phyloP scores from a whole-genome alignment of 2,888 invertebrate species.

The Xanthorhoe spadicearia region DNA sequence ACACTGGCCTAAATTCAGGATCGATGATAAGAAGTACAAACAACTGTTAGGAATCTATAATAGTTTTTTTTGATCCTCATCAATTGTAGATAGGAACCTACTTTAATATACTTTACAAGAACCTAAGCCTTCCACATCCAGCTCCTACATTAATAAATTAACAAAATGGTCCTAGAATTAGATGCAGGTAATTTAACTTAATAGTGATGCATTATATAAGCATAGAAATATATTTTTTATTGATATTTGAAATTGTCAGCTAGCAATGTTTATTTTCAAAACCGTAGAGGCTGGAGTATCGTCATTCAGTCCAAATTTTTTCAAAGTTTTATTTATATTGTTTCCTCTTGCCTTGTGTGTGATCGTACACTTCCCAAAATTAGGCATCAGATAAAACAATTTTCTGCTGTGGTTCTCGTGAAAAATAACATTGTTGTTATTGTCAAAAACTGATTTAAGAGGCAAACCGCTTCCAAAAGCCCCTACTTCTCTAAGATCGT shows the following conservation, averaged over 20 bases:
- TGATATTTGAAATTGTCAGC: not conserved
- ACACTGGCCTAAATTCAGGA: no score
- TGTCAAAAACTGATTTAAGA: conserved; percentile 63
- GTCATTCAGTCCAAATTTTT: conserved; percentile 18
- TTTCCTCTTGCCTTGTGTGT: conserved; percentile 19
- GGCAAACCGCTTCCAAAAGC: conserved; percentile 61
- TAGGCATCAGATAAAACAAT: conserved; percentile 64
- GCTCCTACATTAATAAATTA: no score
- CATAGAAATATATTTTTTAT: not conserved
- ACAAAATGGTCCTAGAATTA: no score
- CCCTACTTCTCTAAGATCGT: conserved; percentile 56
- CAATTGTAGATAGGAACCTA: no score
- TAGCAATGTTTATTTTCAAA: conserved; percentile 15
- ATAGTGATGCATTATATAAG: not conserved
- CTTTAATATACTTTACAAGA: no score
- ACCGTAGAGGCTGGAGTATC: not conserved
- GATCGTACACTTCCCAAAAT: conserved; percentile 60
- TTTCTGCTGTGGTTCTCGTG: conserved; percentile 58
- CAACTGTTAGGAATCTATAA: no score
- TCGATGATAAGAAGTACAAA: no score
- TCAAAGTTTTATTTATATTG: conserved; percentile 21
- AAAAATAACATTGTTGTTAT: conserved; percentile 66
- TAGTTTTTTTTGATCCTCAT: no score
- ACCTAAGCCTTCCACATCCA: no score
- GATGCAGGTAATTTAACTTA: not conserved